Conservation (phyloP, 2,797 vertebrate genomes). For the Artibeus lituratus region DNA sequence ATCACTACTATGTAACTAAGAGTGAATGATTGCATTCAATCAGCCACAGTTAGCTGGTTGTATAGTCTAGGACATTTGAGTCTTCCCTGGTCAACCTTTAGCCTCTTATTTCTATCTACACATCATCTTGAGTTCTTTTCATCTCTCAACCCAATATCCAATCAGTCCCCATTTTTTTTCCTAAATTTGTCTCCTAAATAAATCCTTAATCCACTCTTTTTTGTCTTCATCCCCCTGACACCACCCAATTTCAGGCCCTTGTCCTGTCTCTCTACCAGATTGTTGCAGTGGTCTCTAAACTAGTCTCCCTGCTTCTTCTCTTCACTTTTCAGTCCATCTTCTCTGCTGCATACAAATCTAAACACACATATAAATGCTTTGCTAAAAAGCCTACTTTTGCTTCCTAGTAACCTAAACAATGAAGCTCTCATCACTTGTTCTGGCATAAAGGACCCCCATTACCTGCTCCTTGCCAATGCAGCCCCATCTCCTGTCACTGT, state of each 20-base stretch:
- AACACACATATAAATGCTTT: background rate
- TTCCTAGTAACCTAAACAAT: background rate
- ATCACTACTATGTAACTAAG: background rate
- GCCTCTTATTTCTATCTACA: background rate
- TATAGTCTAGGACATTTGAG: background rate
- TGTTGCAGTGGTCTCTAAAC: background rate
- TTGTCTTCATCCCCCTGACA: background rate
- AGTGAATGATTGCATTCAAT: background rate
- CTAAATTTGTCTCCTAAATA: background rate
- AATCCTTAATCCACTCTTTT: background rate
- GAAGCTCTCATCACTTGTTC: background rate
- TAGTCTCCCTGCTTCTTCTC: background rate
- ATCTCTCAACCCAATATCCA: background rate
- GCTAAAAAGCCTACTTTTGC: background rate
- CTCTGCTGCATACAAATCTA: background rate
- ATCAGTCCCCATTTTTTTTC: background rate
- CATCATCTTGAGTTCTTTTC: background rate
- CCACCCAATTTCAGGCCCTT: background rate
- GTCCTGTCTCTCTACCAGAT: background rate
- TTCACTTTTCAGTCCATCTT: background rate
- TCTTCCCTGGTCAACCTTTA: background rate
- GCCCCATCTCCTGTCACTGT: background rate
- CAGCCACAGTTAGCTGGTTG: background rate
- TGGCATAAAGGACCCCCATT: background rate
- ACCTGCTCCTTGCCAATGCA: background rate